Percentiles rank a stretch among this genome's conserved stretches.
phyloP scores from a whole-genome alignment of 2,797 vertebrate genomes.

The Xenopus petersii region DNA sequence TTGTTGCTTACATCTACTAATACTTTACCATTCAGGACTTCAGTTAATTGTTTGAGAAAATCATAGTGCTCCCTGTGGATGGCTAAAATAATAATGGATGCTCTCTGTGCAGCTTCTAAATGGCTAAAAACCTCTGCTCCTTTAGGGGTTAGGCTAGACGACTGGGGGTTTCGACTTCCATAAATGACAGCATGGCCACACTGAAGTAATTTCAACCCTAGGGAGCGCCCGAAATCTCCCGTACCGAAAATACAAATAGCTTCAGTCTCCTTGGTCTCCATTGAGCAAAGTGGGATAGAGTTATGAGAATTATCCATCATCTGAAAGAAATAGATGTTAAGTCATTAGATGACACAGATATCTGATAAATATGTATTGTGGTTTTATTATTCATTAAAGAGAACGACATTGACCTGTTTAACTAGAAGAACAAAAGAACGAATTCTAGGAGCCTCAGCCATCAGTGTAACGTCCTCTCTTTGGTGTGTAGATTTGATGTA shows the following conservation, averaged over 20 bases:
- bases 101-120: slow-evolving; percentile 68
- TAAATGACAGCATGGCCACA: slow-evolving; percentile 80
- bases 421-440: too few relatives aligned
- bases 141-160: slow-evolving; percentile 71
- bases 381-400: background rate
- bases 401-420: too few relatives aligned
- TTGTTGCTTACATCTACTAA: slow-evolving; percentile 96
- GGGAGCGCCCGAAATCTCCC: slow-evolving; percentile 83
- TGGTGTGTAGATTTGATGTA: too few relatives aligned
- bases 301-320: slow-evolving; percentile 64
- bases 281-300: slow-evolving; percentile 55
- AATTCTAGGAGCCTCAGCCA: too few relatives aligned
- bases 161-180: slow-evolving; percentile 71
- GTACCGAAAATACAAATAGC: slow-evolving; percentile 85
- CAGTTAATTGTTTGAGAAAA: slow-evolving; percentile 68
- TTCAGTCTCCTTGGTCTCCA: slow-evolving; percentile 57
- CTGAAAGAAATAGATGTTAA: slow-evolving; percentile 41
- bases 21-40: slow-evolving; percentile 77
- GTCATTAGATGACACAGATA: too few relatives aligned
- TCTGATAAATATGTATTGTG: background rate
- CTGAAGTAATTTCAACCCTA: slow-evolving; percentile 82
- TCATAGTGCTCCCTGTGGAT: slow-evolving; percentile 81
- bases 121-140: slow-evolving; percentile 74
- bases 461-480: too few relatives aligned
- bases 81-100: slow-evolving; percentile 75